These are phyloP conservation scores for Pomacea canaliculata DNA, from an alignment of 2,888 invertebrate species.

Conservation along the genomic window DNA sequence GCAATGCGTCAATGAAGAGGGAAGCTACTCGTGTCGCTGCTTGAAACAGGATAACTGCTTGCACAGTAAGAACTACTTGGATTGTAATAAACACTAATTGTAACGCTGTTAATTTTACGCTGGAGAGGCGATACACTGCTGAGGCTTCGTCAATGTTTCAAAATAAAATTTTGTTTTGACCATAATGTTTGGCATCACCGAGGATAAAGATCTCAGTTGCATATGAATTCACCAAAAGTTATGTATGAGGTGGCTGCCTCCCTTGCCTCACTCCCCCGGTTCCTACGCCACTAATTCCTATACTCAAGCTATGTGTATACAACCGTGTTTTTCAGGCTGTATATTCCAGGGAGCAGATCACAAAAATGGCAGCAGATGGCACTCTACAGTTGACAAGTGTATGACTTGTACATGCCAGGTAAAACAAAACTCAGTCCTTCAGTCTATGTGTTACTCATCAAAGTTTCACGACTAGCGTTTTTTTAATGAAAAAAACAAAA, in stretches of 20 bases:
- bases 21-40: constrained; percentile 84
- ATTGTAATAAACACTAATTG: too few species aligned
- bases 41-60: constrained; percentile 34
- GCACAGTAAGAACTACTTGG: constrained; percentile 32
- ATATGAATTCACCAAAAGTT: too few species aligned
- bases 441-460: neutral
- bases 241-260: too few species aligned
- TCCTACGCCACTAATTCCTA: too few species aligned
- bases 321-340: constrained; percentile 74
- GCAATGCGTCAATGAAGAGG: constrained; percentile 83
- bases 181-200: too few species aligned
- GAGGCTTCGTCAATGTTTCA: too few species aligned
- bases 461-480: neutral
- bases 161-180: too few species aligned
- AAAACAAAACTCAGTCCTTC: neutral
- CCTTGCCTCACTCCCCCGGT: too few species aligned
- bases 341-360: constrained; percentile 77
- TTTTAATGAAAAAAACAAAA: neutral
- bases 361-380: constrained; percentile 57
- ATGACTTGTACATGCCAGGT: constrained; percentile 61
- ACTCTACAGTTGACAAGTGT: constrained; percentile 55
- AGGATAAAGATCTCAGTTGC: too few species aligned
- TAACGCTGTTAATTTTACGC: too few species aligned
- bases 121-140: too few species aligned
- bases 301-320: too few species aligned